Percentiles rank a stretch among this genome's conserved stretches.
Conservation (phyloP, 2,113 vertebrate genomes). For the Varanus salvator region DNA sequence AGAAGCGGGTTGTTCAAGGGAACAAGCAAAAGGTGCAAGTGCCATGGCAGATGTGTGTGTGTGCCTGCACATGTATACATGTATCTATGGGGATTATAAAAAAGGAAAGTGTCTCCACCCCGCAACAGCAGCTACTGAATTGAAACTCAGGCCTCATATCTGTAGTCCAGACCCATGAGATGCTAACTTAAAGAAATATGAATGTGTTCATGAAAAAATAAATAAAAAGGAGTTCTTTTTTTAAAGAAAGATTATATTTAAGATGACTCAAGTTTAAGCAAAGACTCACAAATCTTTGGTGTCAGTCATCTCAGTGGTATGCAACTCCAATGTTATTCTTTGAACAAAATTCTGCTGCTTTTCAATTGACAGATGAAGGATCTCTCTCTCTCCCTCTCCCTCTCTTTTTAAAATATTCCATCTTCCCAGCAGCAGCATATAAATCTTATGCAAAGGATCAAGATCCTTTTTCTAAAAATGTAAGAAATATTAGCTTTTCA, state of each 20-base stretch:
- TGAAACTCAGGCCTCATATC: background rate
- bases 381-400: background rate
- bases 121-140: background rate
- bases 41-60: too few relatives aligned
- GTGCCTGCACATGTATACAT: too few relatives aligned
- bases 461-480: constrained; percentile 35
- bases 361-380: constrained; percentile 20
- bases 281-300: background rate
- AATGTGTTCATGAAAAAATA: background rate
- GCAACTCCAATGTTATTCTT: constrained; percentile 5
- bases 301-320: constrained; percentile 10
- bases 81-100: too few relatives aligned
- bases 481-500: constrained; percentile 25
- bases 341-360: constrained; percentile 17
- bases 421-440: constrained; percentile 38
- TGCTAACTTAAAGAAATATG: rapidly evolving
- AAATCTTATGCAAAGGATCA: constrained; percentile 30
- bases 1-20: too few relatives aligned
- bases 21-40: too few relatives aligned
- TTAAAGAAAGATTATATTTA: background rate
- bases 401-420: constrained; percentile 13
- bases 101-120: too few relatives aligned
- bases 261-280: constrained; percentile 24
- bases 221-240: background rate
- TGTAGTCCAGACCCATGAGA: constrained; percentile 11